Percentiles rank a stretch among this genome's conserved stretches.
Evolutionary conservation across 2,797 vertebrate genomes (phyloP).

Genomic region (Hirundo rustica): DNA sequence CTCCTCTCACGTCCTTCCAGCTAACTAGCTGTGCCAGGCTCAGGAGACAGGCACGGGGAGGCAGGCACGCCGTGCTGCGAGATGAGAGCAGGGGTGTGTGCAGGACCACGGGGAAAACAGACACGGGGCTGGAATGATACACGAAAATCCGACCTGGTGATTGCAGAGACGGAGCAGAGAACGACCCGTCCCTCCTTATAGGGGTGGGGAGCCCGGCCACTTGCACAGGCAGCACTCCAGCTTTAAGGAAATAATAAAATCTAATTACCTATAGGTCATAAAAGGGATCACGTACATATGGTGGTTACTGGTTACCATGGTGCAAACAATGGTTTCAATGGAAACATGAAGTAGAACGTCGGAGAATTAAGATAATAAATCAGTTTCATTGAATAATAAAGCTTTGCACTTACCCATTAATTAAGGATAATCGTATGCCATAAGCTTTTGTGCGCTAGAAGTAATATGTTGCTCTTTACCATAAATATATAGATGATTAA

Average conservation of each 20-base stretch:
- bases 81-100: neutral
- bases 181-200: neutral
- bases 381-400: constrained; percentile 78
- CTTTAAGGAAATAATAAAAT: constrained; percentile 75
- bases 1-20: constrained; percentile 68
- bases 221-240: constrained; percentile 32
- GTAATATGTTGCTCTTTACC: constrained; percentile 72
- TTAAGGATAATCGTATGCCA: constrained; percentile 77
- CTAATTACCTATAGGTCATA: constrained; percentile 78
- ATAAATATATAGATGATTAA: constrained; percentile 71
- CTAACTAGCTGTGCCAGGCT: constrained; percentile 72
- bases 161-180: neutral
- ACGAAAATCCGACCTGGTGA: neutral
- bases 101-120: neutral
- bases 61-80: neutral
- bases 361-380: constrained; percentile 79
- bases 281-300: constrained; percentile 64
- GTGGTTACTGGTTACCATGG: constrained; percentile 74
- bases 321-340: constrained; percentile 70
- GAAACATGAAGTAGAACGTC: constrained; percentile 71
- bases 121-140: neutral
- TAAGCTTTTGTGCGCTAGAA: constrained; percentile 74
- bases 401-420: constrained; percentile 76
- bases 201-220: neutral
- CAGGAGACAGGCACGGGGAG: constrained; percentile 69